Conservation (phyloP, 2,888 invertebrate species). For the Endomychus coccineus region DNA sequence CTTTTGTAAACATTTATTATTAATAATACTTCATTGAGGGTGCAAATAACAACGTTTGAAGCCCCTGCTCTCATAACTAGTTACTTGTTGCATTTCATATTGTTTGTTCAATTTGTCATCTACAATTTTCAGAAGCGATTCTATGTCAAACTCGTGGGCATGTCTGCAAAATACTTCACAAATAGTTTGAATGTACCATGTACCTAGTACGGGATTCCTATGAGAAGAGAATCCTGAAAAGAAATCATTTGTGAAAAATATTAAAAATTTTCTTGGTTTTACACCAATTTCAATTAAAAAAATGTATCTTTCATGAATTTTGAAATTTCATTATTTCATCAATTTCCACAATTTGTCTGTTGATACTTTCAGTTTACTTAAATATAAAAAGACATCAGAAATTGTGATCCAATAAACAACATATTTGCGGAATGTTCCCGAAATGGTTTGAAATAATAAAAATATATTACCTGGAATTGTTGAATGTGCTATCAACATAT, state of each 20-base stretch:
- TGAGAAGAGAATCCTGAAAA: constrained; percentile 52
- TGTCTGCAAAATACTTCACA: constrained; percentile 58
- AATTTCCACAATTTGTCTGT: no score
- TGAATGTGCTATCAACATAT: constrained; percentile 60
- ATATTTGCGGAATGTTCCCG: no score
- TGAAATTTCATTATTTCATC: no score
- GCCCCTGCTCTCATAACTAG: constrained; percentile 57
- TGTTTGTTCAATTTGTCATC: constrained; percentile 44
- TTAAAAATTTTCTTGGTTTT: no score
- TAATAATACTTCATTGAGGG: constrained; percentile 17
- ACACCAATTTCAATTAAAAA: no score
- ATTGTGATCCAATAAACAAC: no score
- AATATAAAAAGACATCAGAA: no score
- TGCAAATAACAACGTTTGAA: constrained; percentile 43
- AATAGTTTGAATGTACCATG: constrained; percentile 65
- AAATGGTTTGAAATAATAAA: no score
- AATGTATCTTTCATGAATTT: no score
- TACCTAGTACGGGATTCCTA: constrained; percentile 52
- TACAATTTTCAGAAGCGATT: constrained; percentile 58
- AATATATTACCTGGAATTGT: constrained; percentile 49
- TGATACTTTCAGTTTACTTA: no score
- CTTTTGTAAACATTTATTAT: no score
- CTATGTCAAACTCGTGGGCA: constrained; percentile 57
- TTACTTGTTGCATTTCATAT: constrained; percentile 48
- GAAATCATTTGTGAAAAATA: no score